Evolutionary conservation across 2,113 vertebrate genomes (phyloP).

Genomic region (Peromyscus californicus): DNA sequence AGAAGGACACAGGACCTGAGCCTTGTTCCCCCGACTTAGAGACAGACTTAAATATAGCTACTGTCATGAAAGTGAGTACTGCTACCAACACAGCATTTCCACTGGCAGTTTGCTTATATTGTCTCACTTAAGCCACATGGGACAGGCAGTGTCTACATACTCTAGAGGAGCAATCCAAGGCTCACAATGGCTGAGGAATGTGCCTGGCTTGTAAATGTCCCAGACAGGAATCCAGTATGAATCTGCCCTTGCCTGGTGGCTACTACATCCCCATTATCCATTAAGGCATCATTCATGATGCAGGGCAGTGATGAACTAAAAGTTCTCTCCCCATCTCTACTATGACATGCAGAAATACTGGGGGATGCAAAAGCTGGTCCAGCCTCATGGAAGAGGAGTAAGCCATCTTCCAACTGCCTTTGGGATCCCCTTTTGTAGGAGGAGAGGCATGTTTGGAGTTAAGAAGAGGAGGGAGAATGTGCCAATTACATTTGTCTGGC

Average conservation of each 20-base stretch:
- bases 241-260: not conserved
- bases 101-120: not conserved
- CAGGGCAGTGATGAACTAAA: not conserved
- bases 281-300: not conserved
- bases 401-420: not conserved
- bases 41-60: not conserved
- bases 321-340: not conserved
- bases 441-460: not conserved
- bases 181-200: conserved; percentile 16
- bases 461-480: not conserved
- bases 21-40: not conserved
- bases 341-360: not conserved
- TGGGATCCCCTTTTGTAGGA: not conserved
- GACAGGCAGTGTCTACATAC: not conserved
- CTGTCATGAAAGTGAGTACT: not conserved
- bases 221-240: not conserved
- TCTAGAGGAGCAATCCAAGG: not conserved
- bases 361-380: not conserved
- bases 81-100: not conserved
- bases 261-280: not conserved
- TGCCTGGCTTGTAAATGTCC: not conserved
- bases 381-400: not conserved
- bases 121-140: not conserved
- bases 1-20: not conserved
- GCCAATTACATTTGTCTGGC: not conserved